Conservation (phyloP, 1,140 invertebrate genomes). For the Drosophila parabipectinata region DNA sequence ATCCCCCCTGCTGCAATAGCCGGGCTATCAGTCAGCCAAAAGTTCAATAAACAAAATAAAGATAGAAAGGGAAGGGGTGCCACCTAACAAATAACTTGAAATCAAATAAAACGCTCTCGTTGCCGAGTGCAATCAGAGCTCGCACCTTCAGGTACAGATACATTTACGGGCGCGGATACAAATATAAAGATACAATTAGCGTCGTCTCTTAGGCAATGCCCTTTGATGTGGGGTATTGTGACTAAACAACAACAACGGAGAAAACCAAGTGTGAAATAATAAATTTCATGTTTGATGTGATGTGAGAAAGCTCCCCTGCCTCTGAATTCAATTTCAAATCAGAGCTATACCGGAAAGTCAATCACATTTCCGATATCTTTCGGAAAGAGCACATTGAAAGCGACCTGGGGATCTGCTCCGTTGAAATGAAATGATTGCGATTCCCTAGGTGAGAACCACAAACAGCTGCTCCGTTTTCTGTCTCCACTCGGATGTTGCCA, state of each 20-base stretch:
- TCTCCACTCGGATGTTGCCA: background rate
- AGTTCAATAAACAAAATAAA: constrained; percentile 73
- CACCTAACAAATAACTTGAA: constrained; percentile 41
- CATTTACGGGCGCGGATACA: constrained; percentile 13
- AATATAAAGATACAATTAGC: constrained; percentile 59
- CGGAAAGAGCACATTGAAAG: background rate
- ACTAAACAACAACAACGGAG: constrained; percentile 41
- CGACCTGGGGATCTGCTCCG: background rate
- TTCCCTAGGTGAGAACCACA: constrained; percentile 14
- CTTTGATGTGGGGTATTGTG: constrained; percentile 65
- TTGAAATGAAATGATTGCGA: background rate
- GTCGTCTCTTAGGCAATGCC: constrained; percentile 48
- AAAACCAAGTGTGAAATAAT: constrained; percentile 45
- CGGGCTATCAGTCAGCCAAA: constrained; percentile 51
- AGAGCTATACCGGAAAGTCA: constrained; percentile 46
- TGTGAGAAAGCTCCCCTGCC: background rate
- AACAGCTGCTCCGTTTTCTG: constrained; percentile 11
- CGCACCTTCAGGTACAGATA: constrained; percentile 55
- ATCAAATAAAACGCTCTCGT: constrained; percentile 65
- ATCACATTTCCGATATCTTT: constrained; percentile 5
- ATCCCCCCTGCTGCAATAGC: background rate
- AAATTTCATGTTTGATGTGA: constrained; percentile 16
- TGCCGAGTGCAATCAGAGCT: constrained; percentile 64
- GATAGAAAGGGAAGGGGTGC: constrained; percentile 14
- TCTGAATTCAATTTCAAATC: constrained; percentile 40